Conservation (phyloP, 2,113 vertebrate species). For the Athene noctua region DNA sequence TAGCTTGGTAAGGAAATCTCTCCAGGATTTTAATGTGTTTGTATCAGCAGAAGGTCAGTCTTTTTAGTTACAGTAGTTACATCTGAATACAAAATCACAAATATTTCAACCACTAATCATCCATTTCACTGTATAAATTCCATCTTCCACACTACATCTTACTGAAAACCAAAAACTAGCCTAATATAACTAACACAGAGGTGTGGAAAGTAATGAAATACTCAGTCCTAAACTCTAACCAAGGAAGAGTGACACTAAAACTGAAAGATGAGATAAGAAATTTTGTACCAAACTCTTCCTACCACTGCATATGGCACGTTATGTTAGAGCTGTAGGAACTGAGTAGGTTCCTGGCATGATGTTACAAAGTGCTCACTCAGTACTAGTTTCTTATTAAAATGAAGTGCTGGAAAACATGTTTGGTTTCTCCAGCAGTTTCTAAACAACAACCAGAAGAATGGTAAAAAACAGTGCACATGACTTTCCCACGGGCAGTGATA, state of each 20-base stretch:
- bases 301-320: not conserved
- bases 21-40: not conserved
- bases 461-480: not conserved
- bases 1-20: not conserved
- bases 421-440: not conserved
- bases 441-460: not conserved
- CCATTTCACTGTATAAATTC: not conserved
- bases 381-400: not conserved
- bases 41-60: not conserved
- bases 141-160: not conserved
- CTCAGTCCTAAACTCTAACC: not conserved
- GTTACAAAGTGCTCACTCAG: not conserved
- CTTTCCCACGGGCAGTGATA: not conserved
- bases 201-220: not conserved
- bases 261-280: not conserved
- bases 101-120: not conserved
- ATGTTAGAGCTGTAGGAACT: not conserved
- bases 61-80: not conserved
- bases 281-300: not conserved
- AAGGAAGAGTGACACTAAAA: not conserved
- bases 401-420: slow-evolving; percentile 1
- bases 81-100: not conserved
- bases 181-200: not conserved
- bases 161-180: not conserved
- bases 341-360: not conserved